Percentiles rank a stretch among this genome's conserved stretches.
These are phyloP conservation scores for Protonemura montana DNA, from an alignment of 2,888 invertebrate species.

Conservation along the genomic window DNA sequence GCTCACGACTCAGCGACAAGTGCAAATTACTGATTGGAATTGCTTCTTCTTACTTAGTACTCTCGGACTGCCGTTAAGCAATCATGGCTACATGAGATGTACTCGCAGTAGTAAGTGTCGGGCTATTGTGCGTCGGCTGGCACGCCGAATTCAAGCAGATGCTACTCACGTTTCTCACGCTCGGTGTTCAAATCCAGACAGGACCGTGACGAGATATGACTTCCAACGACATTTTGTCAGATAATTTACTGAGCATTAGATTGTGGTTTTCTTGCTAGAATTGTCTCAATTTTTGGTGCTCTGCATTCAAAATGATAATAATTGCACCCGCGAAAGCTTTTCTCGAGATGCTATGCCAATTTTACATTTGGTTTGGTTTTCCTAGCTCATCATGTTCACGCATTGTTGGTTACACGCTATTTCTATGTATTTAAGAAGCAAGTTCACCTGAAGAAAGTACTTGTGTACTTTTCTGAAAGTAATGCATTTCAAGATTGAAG, in stretches of 20 bases:
- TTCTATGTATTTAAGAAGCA: not conserved
- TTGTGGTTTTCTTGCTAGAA: not conserved
- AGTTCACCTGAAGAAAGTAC: not conserved
- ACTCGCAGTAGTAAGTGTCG: too few relatives aligned
- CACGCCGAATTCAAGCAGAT: not conserved
- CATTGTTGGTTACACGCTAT: not conserved
- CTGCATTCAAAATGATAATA: not conserved
- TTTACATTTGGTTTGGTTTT: not conserved
- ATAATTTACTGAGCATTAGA: not conserved
- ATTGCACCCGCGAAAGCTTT: not conserved
- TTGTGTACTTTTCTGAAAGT: not conserved
- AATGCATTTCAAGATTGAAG: not conserved
- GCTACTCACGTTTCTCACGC: not conserved
- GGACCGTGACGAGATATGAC: not conserved
- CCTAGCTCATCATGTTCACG: constrained; percentile 7
- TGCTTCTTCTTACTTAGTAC: not conserved
- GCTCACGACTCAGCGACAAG: not conserved
- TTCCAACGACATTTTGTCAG: not conserved
- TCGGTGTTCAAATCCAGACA: not conserved
- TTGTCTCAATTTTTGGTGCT: not conserved
- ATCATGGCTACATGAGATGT: too few relatives aligned
- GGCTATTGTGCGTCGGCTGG: not conserved
- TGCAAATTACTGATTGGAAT: not conserved
- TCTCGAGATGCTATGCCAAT: not conserved
- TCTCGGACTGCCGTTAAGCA: not conserved